phyloP scores from a whole-genome alignment of 2,888 invertebrate genomes.

The Drosophila nr. fundita region DNA sequence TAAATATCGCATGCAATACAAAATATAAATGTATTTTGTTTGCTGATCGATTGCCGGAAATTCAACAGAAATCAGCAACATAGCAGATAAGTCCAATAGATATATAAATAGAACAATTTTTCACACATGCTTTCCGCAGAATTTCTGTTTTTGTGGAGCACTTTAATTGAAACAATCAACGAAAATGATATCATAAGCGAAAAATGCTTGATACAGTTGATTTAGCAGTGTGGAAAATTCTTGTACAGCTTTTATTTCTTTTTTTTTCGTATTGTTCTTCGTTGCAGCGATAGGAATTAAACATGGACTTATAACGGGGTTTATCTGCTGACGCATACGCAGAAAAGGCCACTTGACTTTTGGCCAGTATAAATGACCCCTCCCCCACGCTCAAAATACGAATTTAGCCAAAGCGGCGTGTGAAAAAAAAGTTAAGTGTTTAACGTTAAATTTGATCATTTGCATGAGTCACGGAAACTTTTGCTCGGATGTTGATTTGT shows the following conservation, averaged over 20 bases:
- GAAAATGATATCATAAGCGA: constrained; percentile 56
- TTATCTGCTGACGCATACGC: constrained; percentile 60
- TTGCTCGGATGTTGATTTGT: constrained; percentile 30
- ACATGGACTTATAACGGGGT: constrained; percentile 30
- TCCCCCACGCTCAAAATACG: constrained; percentile 29
- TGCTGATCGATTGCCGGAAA: constrained; percentile 67
- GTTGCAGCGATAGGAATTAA: constrained; percentile 50
- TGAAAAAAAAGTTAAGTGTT: constrained; percentile 31
- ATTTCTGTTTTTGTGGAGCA: constrained; percentile 28
- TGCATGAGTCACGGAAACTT: constrained; percentile 42
- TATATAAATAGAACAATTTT: constrained; percentile 60
- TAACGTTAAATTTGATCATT: constrained; percentile 20
- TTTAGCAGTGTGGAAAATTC: constrained; percentile 24
- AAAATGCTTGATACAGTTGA: constrained; percentile 14
- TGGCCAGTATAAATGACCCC: constrained; percentile 38
- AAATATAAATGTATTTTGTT: constrained; percentile 30
- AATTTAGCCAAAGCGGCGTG: constrained; percentile 33
- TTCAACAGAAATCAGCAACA: constrained; percentile 38
- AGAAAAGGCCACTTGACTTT: constrained; percentile 59
- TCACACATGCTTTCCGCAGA: constrained; percentile 59
- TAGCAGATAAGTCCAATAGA: constrained; percentile 34
- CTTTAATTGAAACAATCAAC: constrained; percentile 56
- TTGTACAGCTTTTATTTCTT: constrained; percentile 2
- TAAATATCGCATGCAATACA: constrained; percentile 49
- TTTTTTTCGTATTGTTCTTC: not conserved